Percentiles rank a stretch among this genome's conserved stretches.
phyloP scores from a whole-genome alignment of 2,113 vertebrate genomes.

The Salvator merianae region DNA sequence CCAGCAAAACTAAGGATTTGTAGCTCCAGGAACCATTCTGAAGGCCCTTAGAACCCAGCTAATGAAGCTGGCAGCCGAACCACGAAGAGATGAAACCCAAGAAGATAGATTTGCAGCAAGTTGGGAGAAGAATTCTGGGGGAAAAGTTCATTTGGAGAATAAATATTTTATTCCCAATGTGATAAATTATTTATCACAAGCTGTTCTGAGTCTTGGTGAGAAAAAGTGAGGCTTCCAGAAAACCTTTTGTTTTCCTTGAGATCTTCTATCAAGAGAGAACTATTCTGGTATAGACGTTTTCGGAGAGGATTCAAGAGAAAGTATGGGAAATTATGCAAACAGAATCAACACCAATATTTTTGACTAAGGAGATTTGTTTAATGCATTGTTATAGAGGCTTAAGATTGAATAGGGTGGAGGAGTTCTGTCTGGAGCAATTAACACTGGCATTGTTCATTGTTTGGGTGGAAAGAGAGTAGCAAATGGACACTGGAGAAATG shows the following conservation, averaged over 20 bases:
- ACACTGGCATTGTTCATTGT: no score
- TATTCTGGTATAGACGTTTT: no score
- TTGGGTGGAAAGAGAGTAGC: no score
- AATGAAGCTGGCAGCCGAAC: neutral
- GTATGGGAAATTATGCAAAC: no score
- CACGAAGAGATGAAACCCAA: neutral
- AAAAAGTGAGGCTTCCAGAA: neutral
- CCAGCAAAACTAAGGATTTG: neutral
- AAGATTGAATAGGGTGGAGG: no score
- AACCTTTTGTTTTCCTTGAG: neutral
- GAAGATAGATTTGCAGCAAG: neutral
- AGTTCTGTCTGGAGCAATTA: no score
- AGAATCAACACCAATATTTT: no score
- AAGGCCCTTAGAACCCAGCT: neutral
- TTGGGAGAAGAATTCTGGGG: neutral
- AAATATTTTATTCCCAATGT: neutral
- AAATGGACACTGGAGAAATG: no score
- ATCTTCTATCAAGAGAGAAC: neutral
- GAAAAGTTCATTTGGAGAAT: neutral
- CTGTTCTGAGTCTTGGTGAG: neutral
- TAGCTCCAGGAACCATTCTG: neutral
- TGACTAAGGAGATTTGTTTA: no score
- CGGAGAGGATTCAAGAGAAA: no score
- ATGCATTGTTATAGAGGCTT: no score
- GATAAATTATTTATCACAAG: conserved; percentile 5